Base-by-base conservation (phyloP, 2,113 vertebrate species). In the Mormyrus lacerda region DNA sequence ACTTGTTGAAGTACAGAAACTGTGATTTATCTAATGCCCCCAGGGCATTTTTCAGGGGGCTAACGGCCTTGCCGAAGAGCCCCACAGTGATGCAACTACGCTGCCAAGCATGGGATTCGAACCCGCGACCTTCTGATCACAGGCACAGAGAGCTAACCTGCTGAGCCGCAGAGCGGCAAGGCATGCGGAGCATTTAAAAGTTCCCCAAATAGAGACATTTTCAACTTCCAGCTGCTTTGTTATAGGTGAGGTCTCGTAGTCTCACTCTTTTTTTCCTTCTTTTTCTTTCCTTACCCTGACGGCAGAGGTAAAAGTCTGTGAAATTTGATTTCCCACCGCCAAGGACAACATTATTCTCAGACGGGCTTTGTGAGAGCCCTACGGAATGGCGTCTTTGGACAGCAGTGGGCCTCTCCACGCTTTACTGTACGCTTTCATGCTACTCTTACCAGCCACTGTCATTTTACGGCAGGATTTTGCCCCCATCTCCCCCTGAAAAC, bases 401-500 rank as follows among this genome's bases (percentile, higher is more conserved):
- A 48, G 50, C 9, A 35, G 11, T 50, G n/a, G 73, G 50, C 8
- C 69, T 19, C 86, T 53, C 58, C 86, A 15, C n/a, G 48, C 42
- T 5, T 42, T 53, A 90, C 58, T 42, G 47, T 24, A 61, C 53
- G 35, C n/a, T 83, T 61, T 79, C 73, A 53, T 53, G 61, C 89
- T 84, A 61, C 69, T 65, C 83, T 85, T 85, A 44, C 87, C 15
- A n/a, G 31, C 55, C 44, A 15, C 27, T 39, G 79, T 85, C 47
- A 39, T 47, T 73, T 51, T 53, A 61, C 44, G 31, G 79, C 55
- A 76, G 79, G 31, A 48, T 44, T 48, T 65, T 76, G 9, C 65
- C 58, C 27, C 47, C 19, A 35, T 48, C 79, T 48, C 42, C 44
- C 31, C 55, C 31, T 42, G 76, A 90, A 76, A 90, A 91, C 79